Base-by-base conservation (phyloP, 2,888 invertebrate species). In the Disparrhopalites patrizii region DNA sequence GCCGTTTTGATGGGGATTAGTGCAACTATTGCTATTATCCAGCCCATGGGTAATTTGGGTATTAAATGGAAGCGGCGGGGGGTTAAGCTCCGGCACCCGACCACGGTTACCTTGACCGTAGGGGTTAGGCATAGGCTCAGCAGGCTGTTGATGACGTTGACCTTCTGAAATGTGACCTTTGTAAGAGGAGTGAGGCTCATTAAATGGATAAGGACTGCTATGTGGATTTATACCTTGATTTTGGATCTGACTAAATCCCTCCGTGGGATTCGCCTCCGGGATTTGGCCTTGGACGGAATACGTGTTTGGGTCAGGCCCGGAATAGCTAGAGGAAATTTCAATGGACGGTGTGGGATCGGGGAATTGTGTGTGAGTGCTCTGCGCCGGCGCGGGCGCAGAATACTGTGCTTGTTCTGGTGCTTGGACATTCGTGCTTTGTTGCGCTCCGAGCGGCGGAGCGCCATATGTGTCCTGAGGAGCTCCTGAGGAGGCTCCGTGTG, bases 251-350 rank as follows among this genome's bases (percentile, higher is more conserved):
- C 33, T 47, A 31, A 47, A 64, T 30, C 64, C 64, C 13, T 25
- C 64, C n/a, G 43, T 13, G 27, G 20, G 47, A 8, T 31, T 33
- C 7, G 31, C 31, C 23, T 10, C 2, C 10, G 31, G 33, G 2
- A 18, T 30, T 13, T 18, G 40, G n/a, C 23, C 54, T 20, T 56
- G 56, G 47, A 47, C 64, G 33, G 64, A 64, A 47, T 64, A 64
- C 31, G 47, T 56, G 23, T 56, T 40, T 36, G 64, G 47, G 36
- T 64, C 55, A 64, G 64, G 57, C 47, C 64, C 64, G 25, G 64
- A 36, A 15, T 56, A 56, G 43, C 63, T 56, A 56, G 54, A 63
- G 55, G 56, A 55, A 31, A 64, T 13, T 33, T 56, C 64, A 47
- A 57, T 27, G 25, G 64, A 64, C 7, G 56, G 55, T n/a, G 50